Base-by-base conservation (phyloP, 2,888 invertebrate species). In the Trypoxylon attenuatum region DNA sequence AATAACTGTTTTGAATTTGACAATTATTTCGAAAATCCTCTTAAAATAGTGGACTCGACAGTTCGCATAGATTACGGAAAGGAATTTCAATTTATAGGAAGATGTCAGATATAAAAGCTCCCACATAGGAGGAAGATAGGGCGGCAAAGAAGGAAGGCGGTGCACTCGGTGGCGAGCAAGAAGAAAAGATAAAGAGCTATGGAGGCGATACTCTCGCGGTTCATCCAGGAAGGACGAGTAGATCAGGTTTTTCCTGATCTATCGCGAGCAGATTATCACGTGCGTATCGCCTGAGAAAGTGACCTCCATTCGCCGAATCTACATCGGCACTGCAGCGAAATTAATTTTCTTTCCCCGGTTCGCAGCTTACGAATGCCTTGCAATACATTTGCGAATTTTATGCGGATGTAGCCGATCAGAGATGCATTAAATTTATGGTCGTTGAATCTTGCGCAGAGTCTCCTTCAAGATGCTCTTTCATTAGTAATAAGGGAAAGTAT, bases 101-200 rank as follows among this genome's bases (percentile, higher is more conserved):
- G n/a, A n/a, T n/a, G n/a, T n/a, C n/a, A n/a, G n/a, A n/a, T n/a
- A n/a, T n/a, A n/a, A n/a, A n/a, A n/a, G n/a, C n/a, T n/a, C n/a
- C n/a, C n/a, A n/a, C n/a, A n/a, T 60, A 55, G 53, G 68, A 69
- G 67, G 69, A 57, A 61, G 67, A 61, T 57, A n/a, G n/a, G n/a
- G n/a, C n/a, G n/a, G n/a, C n/a, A n/a, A 58, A 62, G 67, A 61
- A 57, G 51, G 53, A 51, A 68, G 61, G 66, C 69, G 70, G 65
- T 65, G 59, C 70, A 69, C 65, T 67, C 78, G 67, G 77, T 79
- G 79, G 79, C 81, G 58, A 66, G 72, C 63, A 73, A 75, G 66
- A 64, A 77, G 78, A 56, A 69, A 61, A 79, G 83, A 83, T 82
- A 82, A 80, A 73, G 71, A 73, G 78, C 81, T 82, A 83, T 79